phyloP scores from a whole-genome alignment of 2,113 vertebrate species.

The Pomatostomus ruficeps region DNA sequence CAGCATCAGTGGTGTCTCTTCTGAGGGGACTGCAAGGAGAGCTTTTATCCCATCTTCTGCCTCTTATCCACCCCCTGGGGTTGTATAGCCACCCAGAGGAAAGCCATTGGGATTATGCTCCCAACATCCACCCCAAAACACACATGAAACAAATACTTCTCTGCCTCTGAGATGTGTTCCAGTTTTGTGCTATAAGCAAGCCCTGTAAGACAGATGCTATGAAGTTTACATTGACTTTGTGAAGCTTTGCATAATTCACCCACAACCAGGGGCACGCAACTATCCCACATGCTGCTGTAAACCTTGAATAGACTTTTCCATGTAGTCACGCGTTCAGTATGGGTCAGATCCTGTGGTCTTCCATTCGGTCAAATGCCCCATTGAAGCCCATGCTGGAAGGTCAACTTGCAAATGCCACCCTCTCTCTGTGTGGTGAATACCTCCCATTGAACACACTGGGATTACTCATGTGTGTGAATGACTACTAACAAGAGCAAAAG shows the following conservation, averaged over 20 bases:
- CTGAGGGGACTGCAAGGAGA: not conserved
- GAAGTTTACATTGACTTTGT: not conserved
- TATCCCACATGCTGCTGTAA: not conserved
- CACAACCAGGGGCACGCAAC: not conserved
- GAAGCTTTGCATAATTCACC: not conserved
- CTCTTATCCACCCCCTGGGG: not conserved
- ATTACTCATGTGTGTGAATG: constrained; percentile 32
- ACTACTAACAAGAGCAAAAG: not conserved
- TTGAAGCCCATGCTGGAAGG: not conserved
- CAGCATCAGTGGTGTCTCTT: not conserved
- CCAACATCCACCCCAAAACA: not conserved
- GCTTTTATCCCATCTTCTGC: not conserved
- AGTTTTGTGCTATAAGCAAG: not conserved
- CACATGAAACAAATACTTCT: not conserved
- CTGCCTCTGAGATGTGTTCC: not conserved
- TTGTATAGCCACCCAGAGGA: not conserved
- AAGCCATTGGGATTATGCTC: not conserved
- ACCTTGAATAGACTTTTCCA: constrained; percentile 12
- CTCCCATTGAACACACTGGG: constrained; percentile 8
- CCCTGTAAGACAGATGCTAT: not conserved
- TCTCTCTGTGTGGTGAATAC: constrained; percentile 4
- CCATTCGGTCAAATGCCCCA: constrained; percentile 16
- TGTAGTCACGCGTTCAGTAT: not conserved
- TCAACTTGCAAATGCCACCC: constrained; percentile 13
- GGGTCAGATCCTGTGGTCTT: constrained; percentile 12